phyloP scores from a whole-genome alignment of 2,797 vertebrate species.

The Pelodytes ibericus region DNA sequence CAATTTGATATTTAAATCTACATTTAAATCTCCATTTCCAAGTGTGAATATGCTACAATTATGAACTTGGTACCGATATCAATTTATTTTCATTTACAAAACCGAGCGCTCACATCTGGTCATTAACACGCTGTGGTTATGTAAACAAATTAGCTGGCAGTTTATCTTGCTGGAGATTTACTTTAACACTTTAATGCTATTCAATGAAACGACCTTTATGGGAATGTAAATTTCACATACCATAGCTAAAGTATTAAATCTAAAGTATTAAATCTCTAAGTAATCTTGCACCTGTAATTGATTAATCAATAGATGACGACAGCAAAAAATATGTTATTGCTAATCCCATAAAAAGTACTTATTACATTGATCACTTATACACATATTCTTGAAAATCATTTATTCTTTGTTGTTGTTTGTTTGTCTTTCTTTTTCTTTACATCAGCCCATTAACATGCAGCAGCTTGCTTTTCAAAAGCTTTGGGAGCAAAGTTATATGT shows the following conservation, averaged over 20 bases:
- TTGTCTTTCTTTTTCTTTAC: not conserved
- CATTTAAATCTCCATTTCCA: not conserved
- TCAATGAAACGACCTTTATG: conserved; percentile 47
- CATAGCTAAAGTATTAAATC: conserved; percentile 18
- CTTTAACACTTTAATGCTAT: conserved; percentile 41
- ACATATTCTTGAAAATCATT: no score
- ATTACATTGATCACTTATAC: no score
- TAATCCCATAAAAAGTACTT: no score
- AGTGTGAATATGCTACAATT: not conserved
- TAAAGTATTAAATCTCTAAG: not conserved
- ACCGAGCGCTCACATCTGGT: conserved; percentile 48
- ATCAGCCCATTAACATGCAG: conserved; percentile 18
- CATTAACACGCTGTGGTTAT: conserved; percentile 48
- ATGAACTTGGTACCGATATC: conserved; percentile 27
- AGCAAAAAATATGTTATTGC: no score
- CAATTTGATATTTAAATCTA: no score
- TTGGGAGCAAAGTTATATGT: conserved; percentile 5
- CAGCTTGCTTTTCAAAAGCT: conserved; percentile 27
- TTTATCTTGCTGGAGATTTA: conserved; percentile 48
- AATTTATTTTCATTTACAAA: conserved; percentile 49
- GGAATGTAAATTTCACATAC: conserved; percentile 37
- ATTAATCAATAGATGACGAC: no score
- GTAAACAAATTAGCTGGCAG: conserved; percentile 52
- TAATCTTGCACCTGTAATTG: not conserved
- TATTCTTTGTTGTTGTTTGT: no score